These are phyloP conservation scores for Apogon hyalosoma DNA, from an alignment of 2,797 vertebrate species.

Conservation along the genomic window DNA sequence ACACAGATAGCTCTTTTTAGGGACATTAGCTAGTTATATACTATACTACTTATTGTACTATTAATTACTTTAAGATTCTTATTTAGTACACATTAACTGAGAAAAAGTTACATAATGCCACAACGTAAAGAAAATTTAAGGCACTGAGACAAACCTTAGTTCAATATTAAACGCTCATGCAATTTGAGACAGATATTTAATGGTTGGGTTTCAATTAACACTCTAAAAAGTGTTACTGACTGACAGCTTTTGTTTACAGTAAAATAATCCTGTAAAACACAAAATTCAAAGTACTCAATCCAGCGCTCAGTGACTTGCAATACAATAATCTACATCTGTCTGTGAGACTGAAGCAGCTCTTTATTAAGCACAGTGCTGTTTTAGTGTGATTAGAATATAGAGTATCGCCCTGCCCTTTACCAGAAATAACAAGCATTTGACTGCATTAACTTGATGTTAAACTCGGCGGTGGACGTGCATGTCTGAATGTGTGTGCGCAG, in stretches of 20 bases:
- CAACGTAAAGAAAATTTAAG: too few relatives aligned
- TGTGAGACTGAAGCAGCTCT: conserved; percentile 46
- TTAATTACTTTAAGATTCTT: too few relatives aligned
- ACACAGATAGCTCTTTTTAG: conserved; percentile 7
- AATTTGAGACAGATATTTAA: conserved; percentile 1
- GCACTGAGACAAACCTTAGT: too few relatives aligned
- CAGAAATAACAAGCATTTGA: conserved; percentile 77
- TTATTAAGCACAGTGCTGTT: conserved; percentile 68
- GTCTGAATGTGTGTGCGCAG: conserved; percentile 10
- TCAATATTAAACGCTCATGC: neutral
- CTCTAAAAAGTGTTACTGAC: neutral
- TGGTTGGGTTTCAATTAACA: conserved; percentile 11
- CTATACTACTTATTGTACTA: too few relatives aligned
- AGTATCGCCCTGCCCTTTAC: conserved; percentile 72
- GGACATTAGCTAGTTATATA: too few relatives aligned
- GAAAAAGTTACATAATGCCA: too few relatives aligned
- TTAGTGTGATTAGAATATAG: conserved; percentile 74
- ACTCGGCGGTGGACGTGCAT: conserved; percentile 33
- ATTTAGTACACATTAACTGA: too few relatives aligned
- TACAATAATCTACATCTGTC: conserved; percentile 35
- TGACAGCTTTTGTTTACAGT: conserved; percentile 1
- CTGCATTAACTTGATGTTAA: conserved; percentile 73
- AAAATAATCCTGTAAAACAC: neutral
- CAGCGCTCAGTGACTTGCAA: conserved; percentile 10
- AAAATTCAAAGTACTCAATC: conserved; percentile 9